Conservation (phyloP, 2,113 vertebrate genomes). For the Pandion haliaetus region DNA sequence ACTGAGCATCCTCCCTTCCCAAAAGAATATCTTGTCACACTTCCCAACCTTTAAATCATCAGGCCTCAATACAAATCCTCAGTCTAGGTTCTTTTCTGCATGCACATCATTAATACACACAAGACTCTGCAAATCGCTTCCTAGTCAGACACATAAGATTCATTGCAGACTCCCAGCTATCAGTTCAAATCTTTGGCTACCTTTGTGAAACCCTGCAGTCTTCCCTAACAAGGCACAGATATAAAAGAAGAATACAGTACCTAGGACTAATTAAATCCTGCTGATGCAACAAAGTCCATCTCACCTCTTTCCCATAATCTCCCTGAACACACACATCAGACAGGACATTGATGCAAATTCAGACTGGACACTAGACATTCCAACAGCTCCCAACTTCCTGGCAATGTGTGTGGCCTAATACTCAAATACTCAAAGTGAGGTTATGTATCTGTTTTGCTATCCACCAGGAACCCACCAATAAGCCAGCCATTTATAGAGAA, state of each 20-base stretch:
- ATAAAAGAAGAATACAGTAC: background rate
- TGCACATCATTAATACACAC: background rate
- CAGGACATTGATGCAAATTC: background rate
- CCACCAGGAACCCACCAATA: background rate
- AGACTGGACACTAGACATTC: background rate
- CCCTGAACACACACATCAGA: background rate
- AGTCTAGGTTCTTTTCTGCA: background rate
- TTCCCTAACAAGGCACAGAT: background rate
- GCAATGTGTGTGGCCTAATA: background rate
- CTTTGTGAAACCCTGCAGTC: background rate
- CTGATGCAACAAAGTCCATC: background rate
- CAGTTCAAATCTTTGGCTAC: background rate
- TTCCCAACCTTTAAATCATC: background rate
- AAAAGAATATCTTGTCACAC: background rate
- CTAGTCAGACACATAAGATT: background rate
- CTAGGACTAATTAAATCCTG: background rate
- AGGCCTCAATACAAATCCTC: background rate
- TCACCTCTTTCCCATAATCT: background rate
- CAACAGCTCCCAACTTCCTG: background rate
- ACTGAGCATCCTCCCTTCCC: background rate
- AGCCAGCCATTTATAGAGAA: background rate
- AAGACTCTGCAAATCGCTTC: background rate
- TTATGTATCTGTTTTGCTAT: background rate
- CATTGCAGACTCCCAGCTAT: background rate
- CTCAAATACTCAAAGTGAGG: background rate